phyloP scores from a whole-genome alignment of 2,113 vertebrate genomes.

The Reinhardtius hippoglossoides region DNA sequence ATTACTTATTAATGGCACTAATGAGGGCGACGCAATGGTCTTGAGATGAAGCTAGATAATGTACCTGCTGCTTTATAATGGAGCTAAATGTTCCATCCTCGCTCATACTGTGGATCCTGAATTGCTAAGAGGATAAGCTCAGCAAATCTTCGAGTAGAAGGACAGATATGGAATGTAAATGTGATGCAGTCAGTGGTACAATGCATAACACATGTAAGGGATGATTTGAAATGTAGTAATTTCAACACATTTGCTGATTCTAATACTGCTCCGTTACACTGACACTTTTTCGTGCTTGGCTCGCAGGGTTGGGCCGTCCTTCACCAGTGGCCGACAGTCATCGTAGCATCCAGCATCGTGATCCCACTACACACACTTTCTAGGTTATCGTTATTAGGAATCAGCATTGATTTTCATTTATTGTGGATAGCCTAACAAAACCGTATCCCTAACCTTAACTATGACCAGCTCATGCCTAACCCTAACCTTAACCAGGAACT shows the following conservation, averaged over 20 bases:
- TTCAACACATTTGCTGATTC: background rate
- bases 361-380: too few relatives aligned
- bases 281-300: background rate
- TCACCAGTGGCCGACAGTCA: background rate
- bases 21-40: conserved; percentile 61
- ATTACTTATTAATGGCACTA: conserved; percentile 75
- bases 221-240: background rate
- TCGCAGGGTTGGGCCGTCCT: too few relatives aligned
- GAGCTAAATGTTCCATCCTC: conserved; percentile 36
- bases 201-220: background rate
- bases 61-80: conserved; percentile 49
- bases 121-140: conserved; percentile 15
- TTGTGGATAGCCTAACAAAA: too few relatives aligned
- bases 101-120: conserved; percentile 4
- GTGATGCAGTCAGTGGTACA: too few relatives aligned
- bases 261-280: background rate
- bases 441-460: too few relatives aligned
- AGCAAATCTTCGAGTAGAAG: background rate
- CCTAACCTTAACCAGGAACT: too few relatives aligned
- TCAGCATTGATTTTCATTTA: too few relatives aligned
- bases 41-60: conserved; percentile 49
- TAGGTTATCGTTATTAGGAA: too few relatives aligned
- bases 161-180: background rate
- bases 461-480: too few relatives aligned
- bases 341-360: background rate